Conservation (phyloP, 2,888 invertebrate species). For the Drosophila hamatofila region DNA sequence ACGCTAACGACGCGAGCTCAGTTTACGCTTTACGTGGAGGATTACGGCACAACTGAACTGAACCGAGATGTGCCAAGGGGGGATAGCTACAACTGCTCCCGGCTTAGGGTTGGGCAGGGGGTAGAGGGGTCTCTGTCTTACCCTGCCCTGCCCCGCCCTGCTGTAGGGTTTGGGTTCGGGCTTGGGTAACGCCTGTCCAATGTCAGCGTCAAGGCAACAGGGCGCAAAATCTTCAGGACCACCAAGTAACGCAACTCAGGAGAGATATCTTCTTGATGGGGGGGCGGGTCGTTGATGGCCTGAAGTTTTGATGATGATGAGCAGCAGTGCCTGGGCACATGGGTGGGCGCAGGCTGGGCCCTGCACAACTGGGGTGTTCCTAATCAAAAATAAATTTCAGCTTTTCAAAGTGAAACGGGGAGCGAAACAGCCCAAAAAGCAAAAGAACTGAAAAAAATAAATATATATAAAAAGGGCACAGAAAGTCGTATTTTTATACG, state of each 20-base stretch:
- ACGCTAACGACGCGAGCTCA: constrained; percentile 65
- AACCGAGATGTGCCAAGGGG: constrained; percentile 11
- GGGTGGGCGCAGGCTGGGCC: constrained; percentile 12
- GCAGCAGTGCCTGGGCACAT: constrained; percentile 32
- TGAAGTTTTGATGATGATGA: constrained; percentile 60
- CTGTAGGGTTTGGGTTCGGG: constrained; percentile 7
- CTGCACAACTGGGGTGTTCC: constrained; percentile 49
- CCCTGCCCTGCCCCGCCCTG: background rate
- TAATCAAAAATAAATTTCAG: constrained; percentile 76
- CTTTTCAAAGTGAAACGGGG: constrained; percentile 43
- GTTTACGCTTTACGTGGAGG: constrained; percentile 72
- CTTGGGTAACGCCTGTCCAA: constrained; percentile 18
- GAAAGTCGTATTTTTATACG: constrained; percentile 57
- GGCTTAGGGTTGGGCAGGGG: constrained; percentile 1
- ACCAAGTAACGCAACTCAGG: constrained; percentile 31
- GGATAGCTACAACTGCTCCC: constrained; percentile 33
- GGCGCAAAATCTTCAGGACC: constrained; percentile 59
- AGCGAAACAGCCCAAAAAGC: constrained; percentile 11
- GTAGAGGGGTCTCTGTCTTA: background rate
- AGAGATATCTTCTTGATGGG: background rate
- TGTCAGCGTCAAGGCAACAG: constrained; percentile 70
- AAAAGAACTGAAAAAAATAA: background rate
- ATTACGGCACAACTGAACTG: constrained; percentile 55
- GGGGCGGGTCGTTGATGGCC: constrained; percentile 33
- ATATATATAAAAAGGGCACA: constrained; percentile 28